A percentile compares a stretch with the other conserved stretches of the same genome.
These are phyloP conservation scores for Macaria liturata DNA, from an alignment of 2,888 invertebrate genomes.

Conservation along the genomic window DNA sequence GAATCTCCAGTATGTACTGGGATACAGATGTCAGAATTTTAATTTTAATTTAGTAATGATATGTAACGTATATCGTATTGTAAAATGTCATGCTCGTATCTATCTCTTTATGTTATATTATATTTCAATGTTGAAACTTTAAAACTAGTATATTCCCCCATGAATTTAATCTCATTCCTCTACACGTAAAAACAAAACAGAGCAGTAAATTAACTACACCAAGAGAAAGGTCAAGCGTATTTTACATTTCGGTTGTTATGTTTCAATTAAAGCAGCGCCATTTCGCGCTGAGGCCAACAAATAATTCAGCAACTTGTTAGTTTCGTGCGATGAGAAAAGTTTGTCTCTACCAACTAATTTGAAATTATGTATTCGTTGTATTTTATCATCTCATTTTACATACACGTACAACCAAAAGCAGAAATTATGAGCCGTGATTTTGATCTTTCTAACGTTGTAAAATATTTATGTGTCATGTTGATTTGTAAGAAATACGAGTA, in stretches of 20 bases:
- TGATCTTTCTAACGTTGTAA: too few relatives aligned
- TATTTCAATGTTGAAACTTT: too few relatives aligned
- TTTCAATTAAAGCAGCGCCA: conserved; percentile 68
- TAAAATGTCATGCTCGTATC: too few relatives aligned
- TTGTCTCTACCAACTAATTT: conserved; percentile 52
- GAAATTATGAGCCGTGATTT: not conserved
- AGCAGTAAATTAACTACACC: conserved; percentile 50
- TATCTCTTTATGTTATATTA: too few relatives aligned
- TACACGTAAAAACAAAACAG: conserved; percentile 27
- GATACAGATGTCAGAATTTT: too few relatives aligned
- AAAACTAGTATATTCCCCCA: too few relatives aligned
- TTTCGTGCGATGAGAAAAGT: conserved; percentile 68
- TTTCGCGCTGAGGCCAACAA: conserved; percentile 59
- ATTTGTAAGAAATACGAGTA: too few relatives aligned
- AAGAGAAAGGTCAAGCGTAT: conserved; percentile 57
- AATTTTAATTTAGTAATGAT: too few relatives aligned
- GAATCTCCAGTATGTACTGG: too few relatives aligned
- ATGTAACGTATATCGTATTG: too few relatives aligned
- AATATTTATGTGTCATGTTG: too few relatives aligned
- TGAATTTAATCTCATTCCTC: not conserved
- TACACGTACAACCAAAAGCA: not conserved
- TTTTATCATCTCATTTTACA: conserved; percentile 32
- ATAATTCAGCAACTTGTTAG: conserved; percentile 70
- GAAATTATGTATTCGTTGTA: conserved; percentile 44
- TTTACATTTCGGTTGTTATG: conserved; percentile 63